Evolutionary conservation across 2,888 invertebrate species (phyloP), one percentile per base, ranked within the genome.

Genomic region (Yponomeuta evonymella): DNA sequence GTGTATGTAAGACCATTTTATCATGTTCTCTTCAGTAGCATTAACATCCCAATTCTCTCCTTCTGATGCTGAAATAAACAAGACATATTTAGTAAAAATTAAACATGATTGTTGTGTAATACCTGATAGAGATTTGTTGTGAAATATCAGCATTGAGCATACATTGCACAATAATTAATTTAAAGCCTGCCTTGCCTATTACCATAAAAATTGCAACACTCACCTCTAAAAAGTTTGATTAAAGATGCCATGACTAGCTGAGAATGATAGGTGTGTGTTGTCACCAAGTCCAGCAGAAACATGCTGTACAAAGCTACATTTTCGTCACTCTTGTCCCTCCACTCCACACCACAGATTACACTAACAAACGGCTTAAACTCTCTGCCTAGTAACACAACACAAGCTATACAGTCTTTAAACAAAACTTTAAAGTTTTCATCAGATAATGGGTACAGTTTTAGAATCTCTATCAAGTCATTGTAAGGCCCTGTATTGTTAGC

Each of bases 1-100:
- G 76, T 97, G 97, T 6, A 96, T 86, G 76, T 95, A 93, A 70
- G 94, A 92, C 85, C 95, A 94, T 78, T 91, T 93, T 66, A 83
- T 81, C 43, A 93, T 83, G 71, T 94, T 92, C 72, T 92, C 89
- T 70, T 93, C 89, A 12, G 89, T 85, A 2, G 95, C 95, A 69
- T 82, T 83, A 10, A 94, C 94, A 76, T 94, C 91, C 79, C 93
- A 87, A 93, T 96, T 96, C 67, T 93, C 93, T 33, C 83, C 83
- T 71, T 90, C 90, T 70, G 85, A 94, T 70, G 85, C 94, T 80
- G 83, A 79, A 82, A 84, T 74, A 70, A 15, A 67, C 12, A 65
- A 71, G 23, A 68, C 68, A 15, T 15, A 58, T 58, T 58, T 15
- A 58, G 1, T 8, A 43, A 43, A 1, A 43, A 43, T 1, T 8